phyloP scores from a whole-genome alignment of 1,140 invertebrate genomes.

The Paramacrobiotus metropolitanus region DNA sequence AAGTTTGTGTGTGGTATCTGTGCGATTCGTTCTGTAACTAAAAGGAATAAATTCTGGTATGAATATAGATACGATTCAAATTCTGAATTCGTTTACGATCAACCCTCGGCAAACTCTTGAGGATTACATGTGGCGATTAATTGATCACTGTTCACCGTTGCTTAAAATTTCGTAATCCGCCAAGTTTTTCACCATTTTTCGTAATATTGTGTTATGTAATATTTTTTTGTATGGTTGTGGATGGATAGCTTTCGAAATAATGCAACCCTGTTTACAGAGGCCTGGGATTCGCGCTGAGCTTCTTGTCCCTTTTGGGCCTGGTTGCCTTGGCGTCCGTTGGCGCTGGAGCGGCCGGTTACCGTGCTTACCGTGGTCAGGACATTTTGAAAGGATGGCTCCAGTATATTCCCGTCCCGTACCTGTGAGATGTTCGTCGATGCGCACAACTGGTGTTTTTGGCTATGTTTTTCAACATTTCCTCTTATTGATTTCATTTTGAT shows the following conservation, averaged over 20 bases:
- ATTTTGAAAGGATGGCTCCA: background rate
- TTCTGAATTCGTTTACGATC: background rate
- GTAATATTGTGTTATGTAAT: background rate
- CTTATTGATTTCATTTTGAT: too few relatives aligned
- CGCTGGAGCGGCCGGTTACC: background rate
- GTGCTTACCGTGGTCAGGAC: background rate
- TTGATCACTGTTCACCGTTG: background rate
- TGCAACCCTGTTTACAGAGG: background rate
- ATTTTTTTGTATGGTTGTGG: too few relatives aligned
- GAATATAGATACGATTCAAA: too few relatives aligned
- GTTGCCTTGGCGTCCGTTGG: background rate
- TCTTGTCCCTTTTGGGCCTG: background rate
- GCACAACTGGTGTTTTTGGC: too few relatives aligned
- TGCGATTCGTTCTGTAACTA: too few relatives aligned
- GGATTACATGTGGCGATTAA: background rate
- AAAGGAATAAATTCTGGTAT: too few relatives aligned
- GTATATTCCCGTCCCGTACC: background rate
- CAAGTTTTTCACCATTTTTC: background rate
- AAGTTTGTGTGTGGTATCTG: too few relatives aligned
- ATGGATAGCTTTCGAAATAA: background rate
- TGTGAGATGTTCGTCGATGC: too few relatives aligned
- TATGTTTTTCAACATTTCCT: too few relatives aligned
- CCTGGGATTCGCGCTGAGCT: background rate
- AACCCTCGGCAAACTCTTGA: background rate
- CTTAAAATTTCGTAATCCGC: background rate